Percentiles rank a stretch among this genome's conserved stretches.
These are phyloP conservation scores for Cnemophilus loriae DNA, from an alignment of 2,113 vertebrate species.

Conservation along the genomic window DNA sequence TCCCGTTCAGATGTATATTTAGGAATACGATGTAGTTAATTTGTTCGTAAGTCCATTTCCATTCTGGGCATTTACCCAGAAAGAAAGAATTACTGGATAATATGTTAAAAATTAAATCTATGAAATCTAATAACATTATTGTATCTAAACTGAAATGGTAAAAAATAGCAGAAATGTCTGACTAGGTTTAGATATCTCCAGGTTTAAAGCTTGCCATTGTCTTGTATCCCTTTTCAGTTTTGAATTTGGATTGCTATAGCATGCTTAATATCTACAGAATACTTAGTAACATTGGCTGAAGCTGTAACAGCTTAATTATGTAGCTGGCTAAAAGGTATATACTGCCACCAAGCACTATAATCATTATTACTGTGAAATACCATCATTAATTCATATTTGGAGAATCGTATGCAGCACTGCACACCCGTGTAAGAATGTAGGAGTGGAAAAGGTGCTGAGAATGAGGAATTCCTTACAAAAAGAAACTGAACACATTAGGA, in stretches of 20 bases:
- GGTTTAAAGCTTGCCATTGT: neutral
- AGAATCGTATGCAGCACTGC: neutral
- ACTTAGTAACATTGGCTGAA: neutral
- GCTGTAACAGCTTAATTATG: neutral
- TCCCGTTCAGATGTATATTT: neutral
- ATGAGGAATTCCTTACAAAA: neutral
- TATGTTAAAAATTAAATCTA: neutral
- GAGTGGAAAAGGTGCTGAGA: neutral
- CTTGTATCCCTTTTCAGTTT: neutral
- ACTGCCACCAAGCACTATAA: neutral
- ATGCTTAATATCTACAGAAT: neutral
- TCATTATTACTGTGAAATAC: neutral
- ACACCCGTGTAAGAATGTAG: neutral
- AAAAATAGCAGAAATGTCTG: neutral
- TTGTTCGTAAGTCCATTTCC: neutral
- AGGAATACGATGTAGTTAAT: neutral
- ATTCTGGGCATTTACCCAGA: neutral
- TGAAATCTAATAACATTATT: neutral
- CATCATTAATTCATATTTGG: neutral
- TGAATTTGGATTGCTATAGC: neutral
- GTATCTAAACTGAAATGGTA: neutral
- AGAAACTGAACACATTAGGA: neutral
- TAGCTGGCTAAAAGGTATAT: neutral
- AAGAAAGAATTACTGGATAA: neutral
- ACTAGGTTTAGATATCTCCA: neutral